A percentile compares a stretch with the other conserved stretches of the same genome.
Evolutionary conservation across 2,113 vertebrate genomes (phyloP).

Genomic region (Orycteropus afer): DNA sequence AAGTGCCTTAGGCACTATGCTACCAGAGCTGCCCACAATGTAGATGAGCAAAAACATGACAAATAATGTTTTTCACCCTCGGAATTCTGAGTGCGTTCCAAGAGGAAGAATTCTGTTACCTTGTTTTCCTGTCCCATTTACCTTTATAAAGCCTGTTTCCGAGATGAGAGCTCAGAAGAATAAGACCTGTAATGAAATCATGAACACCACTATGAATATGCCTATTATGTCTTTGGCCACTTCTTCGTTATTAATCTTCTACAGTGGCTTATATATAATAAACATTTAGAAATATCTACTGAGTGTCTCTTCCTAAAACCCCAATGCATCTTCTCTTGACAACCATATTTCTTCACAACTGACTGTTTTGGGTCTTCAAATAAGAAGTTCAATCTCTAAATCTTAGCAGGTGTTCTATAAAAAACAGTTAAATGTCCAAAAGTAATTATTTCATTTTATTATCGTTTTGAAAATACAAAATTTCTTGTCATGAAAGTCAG

Average conservation of each 20-base stretch:
- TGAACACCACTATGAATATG: neutral
- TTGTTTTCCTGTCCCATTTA: neutral
- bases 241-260: neutral
- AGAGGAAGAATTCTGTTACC: neutral
- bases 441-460: too few species aligned
- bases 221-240: rapidly evolving
- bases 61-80: neutral
- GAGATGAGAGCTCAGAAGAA: neutral
- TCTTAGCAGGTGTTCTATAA: too few species aligned
- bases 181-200: neutral
- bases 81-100: neutral
- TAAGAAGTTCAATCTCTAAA: too few species aligned
- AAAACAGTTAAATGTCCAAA: too few species aligned
- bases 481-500: too few species aligned
- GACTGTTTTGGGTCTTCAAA: neutral
- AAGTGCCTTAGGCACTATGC: too few species aligned
- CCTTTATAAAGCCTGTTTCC: neutral
- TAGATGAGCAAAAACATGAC: neutral
- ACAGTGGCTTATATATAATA: neutral
- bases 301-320: neutral
- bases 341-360: neutral
- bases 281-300: neutral
- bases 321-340: neutral
- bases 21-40: too few species aligned
- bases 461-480: too few species aligned